phyloP scores from a whole-genome alignment of 2,888 invertebrate genomes.

The Nephrocerus scutellatus region DNA sequence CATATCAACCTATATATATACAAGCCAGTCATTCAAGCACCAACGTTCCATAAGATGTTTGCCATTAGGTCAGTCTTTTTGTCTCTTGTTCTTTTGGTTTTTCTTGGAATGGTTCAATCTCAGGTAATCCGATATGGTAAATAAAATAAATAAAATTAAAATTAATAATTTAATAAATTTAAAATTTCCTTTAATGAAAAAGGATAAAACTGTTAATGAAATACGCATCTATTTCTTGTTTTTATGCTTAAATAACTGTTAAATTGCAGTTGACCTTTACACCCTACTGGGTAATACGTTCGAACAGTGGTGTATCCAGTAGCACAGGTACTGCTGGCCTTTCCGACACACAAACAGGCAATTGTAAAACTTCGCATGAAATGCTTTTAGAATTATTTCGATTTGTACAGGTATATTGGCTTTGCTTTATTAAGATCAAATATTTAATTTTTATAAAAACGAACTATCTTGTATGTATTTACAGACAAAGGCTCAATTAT shows the following conservation, averaged over 20 bases:
- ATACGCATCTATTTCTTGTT: too few species aligned
- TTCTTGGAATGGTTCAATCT: constrained; percentile 32
- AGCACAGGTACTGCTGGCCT: constrained; percentile 24
- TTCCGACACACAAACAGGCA: constrained; percentile 34
- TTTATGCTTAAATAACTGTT: too few species aligned
- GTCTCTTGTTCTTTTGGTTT: constrained; percentile 27
- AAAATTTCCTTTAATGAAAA: too few species aligned
- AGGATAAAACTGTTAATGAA: too few species aligned
- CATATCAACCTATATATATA: too few species aligned
- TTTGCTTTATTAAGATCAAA: neutral
- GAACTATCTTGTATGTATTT: constrained; percentile 1
- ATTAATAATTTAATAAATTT: too few species aligned
- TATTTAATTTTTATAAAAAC: neutral
- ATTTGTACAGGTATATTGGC: constrained; percentile 34
- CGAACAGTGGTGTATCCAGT: constrained; percentile 23
- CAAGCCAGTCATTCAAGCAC: too few species aligned
- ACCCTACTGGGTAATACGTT: constrained; percentile 43
- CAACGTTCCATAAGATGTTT: too few species aligned
- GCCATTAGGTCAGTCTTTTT: constrained; percentile 33
- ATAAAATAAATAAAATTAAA: neutral
- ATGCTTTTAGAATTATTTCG: constrained; percentile 43
- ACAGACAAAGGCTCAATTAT: constrained; percentile 36
- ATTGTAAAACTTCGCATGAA: constrained; percentile 41
- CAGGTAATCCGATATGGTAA: constrained; percentile 24
- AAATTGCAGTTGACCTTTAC: constrained; percentile 37